A percentile compares a stretch with the other conserved stretches of the same genome.
Evolutionary conservation across 2,888 invertebrate genomes (phyloP).

Genomic region (Tetheella fluctuosa): DNA sequence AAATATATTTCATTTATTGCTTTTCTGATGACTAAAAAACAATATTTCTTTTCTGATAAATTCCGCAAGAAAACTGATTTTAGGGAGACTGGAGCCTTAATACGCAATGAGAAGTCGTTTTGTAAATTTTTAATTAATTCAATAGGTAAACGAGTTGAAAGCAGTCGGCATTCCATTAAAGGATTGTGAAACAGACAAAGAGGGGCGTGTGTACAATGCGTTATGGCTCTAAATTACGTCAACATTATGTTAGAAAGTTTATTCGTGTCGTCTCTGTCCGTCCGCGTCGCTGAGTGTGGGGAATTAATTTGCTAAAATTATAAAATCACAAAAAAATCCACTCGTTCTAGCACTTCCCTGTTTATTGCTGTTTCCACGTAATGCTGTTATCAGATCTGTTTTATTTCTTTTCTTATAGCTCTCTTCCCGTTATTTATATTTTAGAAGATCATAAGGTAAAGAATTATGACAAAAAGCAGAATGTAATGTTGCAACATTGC

Average conservation of each 20-base stretch:
- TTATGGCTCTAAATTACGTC: slow-evolving; percentile 39
- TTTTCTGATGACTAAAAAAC: too few relatives aligned
- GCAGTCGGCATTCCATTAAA: slow-evolving; percentile 30
- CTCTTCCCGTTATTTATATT: not conserved
- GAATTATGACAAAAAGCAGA: not conserved
- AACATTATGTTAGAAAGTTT: slow-evolving; percentile 24
- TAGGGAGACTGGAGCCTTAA: too few relatives aligned
- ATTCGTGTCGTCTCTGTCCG: slow-evolving; percentile 12
- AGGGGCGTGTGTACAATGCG: slow-evolving; percentile 24
- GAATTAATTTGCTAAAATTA: slow-evolving; percentile 8
- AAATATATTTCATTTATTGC: too few relatives aligned
- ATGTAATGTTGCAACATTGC: not conserved
- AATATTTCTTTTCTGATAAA: too few relatives aligned
- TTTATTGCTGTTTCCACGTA: slow-evolving; percentile 2
- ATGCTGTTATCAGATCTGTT: not conserved
- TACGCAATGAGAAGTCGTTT: slow-evolving; percentile 10
- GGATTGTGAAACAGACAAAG: slow-evolving; percentile 35
- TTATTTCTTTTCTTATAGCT: slow-evolving; percentile 6
- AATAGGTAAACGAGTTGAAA: slow-evolving; percentile 7
- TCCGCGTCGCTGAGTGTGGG: not conserved
- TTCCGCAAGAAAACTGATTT: too few relatives aligned
- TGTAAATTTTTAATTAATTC: slow-evolving; percentile 15
- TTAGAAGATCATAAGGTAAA: not conserved
- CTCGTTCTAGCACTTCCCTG: not conserved
- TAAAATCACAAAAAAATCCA: not conserved